Evolutionary conservation across 37 sponge, comb jelly and placozoan species (phyloP), one percentile per base, ranked within the genome.

Genomic region (Geodia barretti): DNA sequence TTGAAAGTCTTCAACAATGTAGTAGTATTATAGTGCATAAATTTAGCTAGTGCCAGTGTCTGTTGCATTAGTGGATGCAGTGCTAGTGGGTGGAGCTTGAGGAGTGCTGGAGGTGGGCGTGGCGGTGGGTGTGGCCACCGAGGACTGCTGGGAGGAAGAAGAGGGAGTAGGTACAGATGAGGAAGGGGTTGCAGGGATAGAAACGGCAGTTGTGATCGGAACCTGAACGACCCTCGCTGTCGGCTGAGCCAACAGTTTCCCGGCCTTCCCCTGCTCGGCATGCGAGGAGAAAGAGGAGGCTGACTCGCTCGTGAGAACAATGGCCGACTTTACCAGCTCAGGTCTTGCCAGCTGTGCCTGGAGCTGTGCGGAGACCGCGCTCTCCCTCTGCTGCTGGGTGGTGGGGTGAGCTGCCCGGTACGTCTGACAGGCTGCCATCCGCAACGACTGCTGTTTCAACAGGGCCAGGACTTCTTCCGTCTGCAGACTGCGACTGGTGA

Each of bases 401-500:
- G 54, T 47, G 14, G 54, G 54, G 54, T 47, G 54, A 54, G 80
- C 72, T 38, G 31, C 31, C 5, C 39, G 35, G 54, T 60, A 38
- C 1, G 78, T 40, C 63, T 76, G 72, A 23, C 70, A 37, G 21
- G 81, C 79, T 4, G 86, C 82, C 82, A 82, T 77, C 24, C 87
- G 61, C 29, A 88, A 38, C 26, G 88, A 69, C 47, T 87, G 88
- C 68, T 91, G 92, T 61, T 87, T 86, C 43, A 91, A 31, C 29
- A 90, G 70, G 5, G 91, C 91, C 0, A 90, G 14, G 19, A 91
- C 83, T 20, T 91, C 92, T 61, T 91, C 92, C 7, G 87, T 85
- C 23, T 77, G 85, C 8, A 76, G 39, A 39, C 64, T 79, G 23
- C 87, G 39, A 28, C 61, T 74, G 26, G 72, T 59, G 25, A 81